Evolutionary conservation across 2,113 vertebrate species (phyloP), one percentile per base, ranked within the genome.

Genomic region (Loxodonta africana): DNA sequence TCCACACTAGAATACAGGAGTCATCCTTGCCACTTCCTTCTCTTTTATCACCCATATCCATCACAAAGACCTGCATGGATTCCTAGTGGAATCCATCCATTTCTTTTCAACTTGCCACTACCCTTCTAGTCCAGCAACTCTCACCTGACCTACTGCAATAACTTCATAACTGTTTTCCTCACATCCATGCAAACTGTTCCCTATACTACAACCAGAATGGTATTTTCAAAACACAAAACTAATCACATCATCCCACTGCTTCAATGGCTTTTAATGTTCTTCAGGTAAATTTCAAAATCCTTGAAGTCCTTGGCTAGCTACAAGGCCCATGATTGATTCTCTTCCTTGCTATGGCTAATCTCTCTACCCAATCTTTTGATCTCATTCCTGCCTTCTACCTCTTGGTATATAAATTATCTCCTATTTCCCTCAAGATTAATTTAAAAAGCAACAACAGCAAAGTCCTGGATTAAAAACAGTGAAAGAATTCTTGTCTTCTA

Each of bases 141-240:
- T 77, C 48, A 94, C 33, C 69, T 71, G 41, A 83, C 69, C 33
- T 74, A 26, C 76, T 62, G 1, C 30, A 91, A 37, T 25, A 83
- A 23, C 48, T 63, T 78, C 85, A 69, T 20, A 90, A 53, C 7
- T 33, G 65, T n/a, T 91, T 95, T 88, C 51, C 53, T 87, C 28
- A 90, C 4, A 90, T 8, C 17, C 69, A 77, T 23, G 5, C 23
- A 44, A 67, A 67, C 28, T 67, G 10, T 30, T 69, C 46, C 37
- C 30, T 81, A 23, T 69, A 80, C 20, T 63, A 63, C 26, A 84
- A 25, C n/a, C 53, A 80, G 20, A 95, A 91, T 33, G 30, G 26
- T 33, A 93, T 37, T 51, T 80, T 67, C 15, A 76, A 95, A 84
- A 89, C 53, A 91, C 26, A 94, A 77, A 91, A n/a, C 37, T 60